Evolutionary conservation across 2,888 invertebrate species (phyloP), one percentile per base, ranked within the genome.

Genomic region (Leptopilina drosophilae): DNA sequence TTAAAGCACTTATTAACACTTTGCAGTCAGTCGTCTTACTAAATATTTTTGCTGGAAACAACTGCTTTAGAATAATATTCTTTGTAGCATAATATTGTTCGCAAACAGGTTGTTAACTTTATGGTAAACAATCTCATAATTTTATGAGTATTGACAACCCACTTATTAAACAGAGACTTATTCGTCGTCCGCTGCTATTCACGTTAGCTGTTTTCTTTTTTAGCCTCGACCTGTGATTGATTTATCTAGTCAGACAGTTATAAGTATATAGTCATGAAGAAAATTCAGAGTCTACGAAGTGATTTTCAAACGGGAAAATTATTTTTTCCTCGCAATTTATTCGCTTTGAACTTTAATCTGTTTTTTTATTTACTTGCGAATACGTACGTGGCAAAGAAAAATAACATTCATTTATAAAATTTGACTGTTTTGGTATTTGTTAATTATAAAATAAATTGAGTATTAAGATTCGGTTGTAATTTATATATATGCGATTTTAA

Each of bases 51-150:
- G 14, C n/a, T 46, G n/a, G 12, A 14, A 20, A 62, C 8, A 62
- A 15, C 20, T 62, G 62, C 62, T 62, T 15, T 8, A 20, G 26
- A 20, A 5, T 53, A 12, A 12, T 12, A 11, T 53, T 26, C 14
- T 69, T 69, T 69, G 26, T 20, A 49, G 42, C 2, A 14, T 69
- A 26, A 15, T 53, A 69, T 49, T 62, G 15, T 69, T 69, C 20
- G 49, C 46, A 8, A 53, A 69, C 69, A 69, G 46, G 49, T 69
- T 69, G 14, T 69, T 26, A 69, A 69, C 53, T 69, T 26, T 69
- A 53, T 33, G n/a, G 14, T 53, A 26, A 69, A 53, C 53, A 69
- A 26, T 69, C 67, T 67, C 6, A 69, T 69, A 53, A 69, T 69
- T 53, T 69, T 49, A 69, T 53, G 69, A 53, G 53, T 53, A 53